Conservation (phyloP, 2,797 vertebrate species). For the Myioborus melanocephalus region DNA sequence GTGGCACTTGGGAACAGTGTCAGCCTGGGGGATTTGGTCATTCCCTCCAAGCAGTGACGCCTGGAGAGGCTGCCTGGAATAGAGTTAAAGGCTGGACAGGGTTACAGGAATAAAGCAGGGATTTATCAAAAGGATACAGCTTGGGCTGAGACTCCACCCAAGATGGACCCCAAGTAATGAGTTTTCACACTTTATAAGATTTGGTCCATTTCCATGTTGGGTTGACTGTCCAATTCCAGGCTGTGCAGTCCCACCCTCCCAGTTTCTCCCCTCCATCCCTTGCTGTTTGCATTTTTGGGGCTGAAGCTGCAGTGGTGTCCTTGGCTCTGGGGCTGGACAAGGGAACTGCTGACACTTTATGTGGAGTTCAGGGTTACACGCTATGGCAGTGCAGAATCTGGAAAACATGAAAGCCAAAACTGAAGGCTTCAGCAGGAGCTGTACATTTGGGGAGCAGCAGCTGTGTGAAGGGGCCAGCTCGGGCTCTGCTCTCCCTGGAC, state of each 20-base stretch:
- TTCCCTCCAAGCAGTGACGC: no score
- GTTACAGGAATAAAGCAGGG: neutral
- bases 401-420: accelerated
- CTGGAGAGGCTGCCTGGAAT: neutral
- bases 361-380: neutral
- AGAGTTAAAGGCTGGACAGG: neutral
- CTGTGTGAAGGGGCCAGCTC: neutral
- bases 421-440: neutral
- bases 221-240: neutral
- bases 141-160: accelerated
- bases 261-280: neutral
- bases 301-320: neutral
- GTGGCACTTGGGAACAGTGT: neutral
- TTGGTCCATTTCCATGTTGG: neutral
- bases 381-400: accelerated
- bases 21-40: neutral
- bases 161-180: accelerated
- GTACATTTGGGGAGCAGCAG: neutral
- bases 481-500: neutral
- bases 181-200: neutral
- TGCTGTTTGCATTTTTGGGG: neutral
- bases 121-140: neutral
- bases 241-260: neutral
- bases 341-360: accelerated
- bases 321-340: neutral